A percentile compares a stretch with the other conserved stretches of the same genome.
phyloP scores from a whole-genome alignment of 2,888 invertebrate genomes.

The Drosophila buzzatii region DNA sequence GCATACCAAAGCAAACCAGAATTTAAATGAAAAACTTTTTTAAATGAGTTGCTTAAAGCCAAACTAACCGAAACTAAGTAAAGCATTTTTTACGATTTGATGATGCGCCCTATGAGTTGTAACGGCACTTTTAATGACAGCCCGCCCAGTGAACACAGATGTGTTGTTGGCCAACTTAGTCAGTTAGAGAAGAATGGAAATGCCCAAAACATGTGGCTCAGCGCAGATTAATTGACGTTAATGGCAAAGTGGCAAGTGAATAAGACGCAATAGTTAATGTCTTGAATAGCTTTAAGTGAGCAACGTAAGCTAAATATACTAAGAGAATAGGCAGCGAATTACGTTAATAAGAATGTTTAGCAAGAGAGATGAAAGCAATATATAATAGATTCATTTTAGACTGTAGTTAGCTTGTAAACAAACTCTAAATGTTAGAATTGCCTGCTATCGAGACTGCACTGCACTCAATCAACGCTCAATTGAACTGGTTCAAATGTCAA shows the following conservation, averaged over 20 bases:
- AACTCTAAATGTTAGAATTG: not conserved
- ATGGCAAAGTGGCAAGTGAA: conserved; percentile 15
- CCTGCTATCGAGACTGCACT: not conserved
- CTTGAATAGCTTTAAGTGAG: not conserved
- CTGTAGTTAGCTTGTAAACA: not conserved
- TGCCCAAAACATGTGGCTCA: conserved; percentile 15
- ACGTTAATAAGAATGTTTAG: too few species aligned
- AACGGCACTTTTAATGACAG: conserved; percentile 9
- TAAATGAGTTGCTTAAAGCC: not conserved
- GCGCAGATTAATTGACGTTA: conserved; percentile 16
- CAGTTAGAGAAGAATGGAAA: not conserved
- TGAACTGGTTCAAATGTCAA: conserved; percentile 25
- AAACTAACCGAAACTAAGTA: conserved; percentile 1
- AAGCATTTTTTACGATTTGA: not conserved
- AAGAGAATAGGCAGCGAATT: not conserved
- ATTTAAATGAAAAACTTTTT: not conserved
- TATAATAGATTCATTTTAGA: not conserved
- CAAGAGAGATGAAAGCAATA: not conserved
- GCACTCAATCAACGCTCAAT: conserved; percentile 2
- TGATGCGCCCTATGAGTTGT: not conserved
- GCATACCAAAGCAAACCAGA: not conserved
- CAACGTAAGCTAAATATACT: not conserved
- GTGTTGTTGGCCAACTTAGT: conserved; percentile 11
- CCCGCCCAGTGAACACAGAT: conserved; percentile 26
- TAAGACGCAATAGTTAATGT: not conserved